Evolutionary conservation across 2,888 invertebrate species (phyloP).

Genomic region (Cyrtodaria siliqua): DNA sequence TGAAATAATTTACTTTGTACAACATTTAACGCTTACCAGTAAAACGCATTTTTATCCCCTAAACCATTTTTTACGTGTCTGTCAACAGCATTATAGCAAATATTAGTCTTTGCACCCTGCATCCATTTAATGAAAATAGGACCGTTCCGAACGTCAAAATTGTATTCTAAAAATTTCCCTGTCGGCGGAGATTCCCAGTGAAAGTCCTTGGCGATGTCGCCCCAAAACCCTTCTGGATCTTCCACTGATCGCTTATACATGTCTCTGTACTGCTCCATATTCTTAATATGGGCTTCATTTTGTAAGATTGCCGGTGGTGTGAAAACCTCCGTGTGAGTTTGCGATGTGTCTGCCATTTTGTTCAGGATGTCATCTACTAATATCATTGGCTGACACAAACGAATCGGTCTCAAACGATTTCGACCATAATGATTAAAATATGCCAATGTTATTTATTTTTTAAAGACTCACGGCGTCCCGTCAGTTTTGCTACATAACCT

Average conservation of each 20-base stretch:
- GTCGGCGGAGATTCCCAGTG: conserved; percentile 91
- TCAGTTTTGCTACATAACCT: too few relatives aligned
- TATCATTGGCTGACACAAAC: background rate
- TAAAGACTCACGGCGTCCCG: too few relatives aligned
- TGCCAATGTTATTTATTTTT: too few relatives aligned
- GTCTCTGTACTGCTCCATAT: conserved; percentile 92
- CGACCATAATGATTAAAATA: too few relatives aligned
- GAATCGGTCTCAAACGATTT: too few relatives aligned
- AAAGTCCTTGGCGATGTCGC: conserved; percentile 95
- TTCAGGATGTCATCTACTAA: background rate
- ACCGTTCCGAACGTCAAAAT: conserved; percentile 95
- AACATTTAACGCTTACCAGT: conserved; percentile 98
- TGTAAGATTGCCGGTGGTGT: conserved; percentile 77
- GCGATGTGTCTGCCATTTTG: conserved; percentile 51
- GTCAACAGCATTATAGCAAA: conserved; percentile 98
- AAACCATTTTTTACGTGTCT: conserved; percentile 95
- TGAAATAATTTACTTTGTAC: too few relatives aligned
- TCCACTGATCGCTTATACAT: conserved; percentile 95
- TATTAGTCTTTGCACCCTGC: conserved; percentile 97
- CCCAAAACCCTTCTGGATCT: conserved; percentile 97
- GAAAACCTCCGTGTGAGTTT: conserved; percentile 23
- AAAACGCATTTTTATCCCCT: conserved; percentile 96
- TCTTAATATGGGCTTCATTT: conserved; percentile 88
- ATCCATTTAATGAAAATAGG: conserved; percentile 97
- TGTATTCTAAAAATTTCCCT: conserved; percentile 94